A percentile compares a stretch with the other conserved stretches of the same genome.
Conservation (phyloP, 2,797 vertebrate species). For the Garrulus glandarius region DNA sequence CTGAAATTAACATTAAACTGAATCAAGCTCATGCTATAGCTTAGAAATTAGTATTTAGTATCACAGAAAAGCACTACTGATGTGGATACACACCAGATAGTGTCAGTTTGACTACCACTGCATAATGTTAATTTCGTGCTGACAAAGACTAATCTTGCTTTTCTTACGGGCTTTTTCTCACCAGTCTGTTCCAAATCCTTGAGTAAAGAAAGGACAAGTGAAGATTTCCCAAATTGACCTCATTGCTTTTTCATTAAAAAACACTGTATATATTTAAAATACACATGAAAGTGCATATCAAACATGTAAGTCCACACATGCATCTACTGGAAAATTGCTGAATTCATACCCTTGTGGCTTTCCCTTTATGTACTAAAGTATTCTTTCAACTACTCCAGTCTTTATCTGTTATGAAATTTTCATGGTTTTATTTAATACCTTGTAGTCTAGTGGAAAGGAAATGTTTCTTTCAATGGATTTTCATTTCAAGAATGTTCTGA, state of each 20-base stretch:
- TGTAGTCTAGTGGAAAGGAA: constrained; percentile 27
- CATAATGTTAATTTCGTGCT: background rate
- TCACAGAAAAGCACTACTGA: background rate
- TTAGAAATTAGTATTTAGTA: background rate
- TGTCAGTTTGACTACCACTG: background rate
- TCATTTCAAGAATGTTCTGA: constrained; percentile 50
- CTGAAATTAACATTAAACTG: background rate
- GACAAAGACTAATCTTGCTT: background rate
- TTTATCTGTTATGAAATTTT: constrained; percentile 47
- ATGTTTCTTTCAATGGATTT: constrained; percentile 59
- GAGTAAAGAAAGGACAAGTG: background rate
- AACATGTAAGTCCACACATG: background rate
- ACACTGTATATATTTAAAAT: background rate
- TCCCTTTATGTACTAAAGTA: constrained; percentile 28
- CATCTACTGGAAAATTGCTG: constrained; percentile 19
- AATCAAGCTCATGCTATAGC: background rate
- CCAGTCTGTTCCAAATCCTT: background rate
- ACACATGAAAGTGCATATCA: constrained; percentile 10
- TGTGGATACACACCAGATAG: background rate
- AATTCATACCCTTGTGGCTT: constrained; percentile 16
- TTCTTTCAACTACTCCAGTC: constrained; percentile 18
- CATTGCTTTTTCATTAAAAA: constrained; percentile 6
- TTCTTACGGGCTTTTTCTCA: background rate
- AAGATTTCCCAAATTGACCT: background rate
- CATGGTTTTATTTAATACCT: constrained; percentile 51